Evolutionary conservation across 2,888 invertebrate genomes (phyloP), one percentile per base, ranked within the genome.

Genomic region (Philhelius pedissequus): DNA sequence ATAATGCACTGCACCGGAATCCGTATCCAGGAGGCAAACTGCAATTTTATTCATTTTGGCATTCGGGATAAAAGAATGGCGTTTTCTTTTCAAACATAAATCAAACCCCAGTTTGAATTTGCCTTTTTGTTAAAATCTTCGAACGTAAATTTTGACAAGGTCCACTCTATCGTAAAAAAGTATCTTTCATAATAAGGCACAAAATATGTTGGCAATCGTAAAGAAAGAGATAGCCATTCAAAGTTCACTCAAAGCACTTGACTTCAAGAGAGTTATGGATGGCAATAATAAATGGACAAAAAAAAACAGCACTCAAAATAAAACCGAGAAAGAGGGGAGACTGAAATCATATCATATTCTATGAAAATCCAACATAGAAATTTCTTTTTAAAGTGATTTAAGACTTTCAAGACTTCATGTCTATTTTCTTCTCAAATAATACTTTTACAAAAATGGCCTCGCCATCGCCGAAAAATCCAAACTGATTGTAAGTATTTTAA

Each of bases 11-110:
- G 73, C 73, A 68, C 18, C 15, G 13, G 64, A 52, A 66, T 60
- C 45, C 27, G 32, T 35, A 50, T 60, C 27, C 43, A 18, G 30
- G 43, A 50, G 22, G 48, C 52, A 73, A 73, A 78, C 78, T 78
- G 78, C 60, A 78, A 78, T 73, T 78, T 82, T 78, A 82, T 78
- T 78, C 78, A 40, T 68, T 71, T 82, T 82, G 73, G 82, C 73
- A 71, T 35, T 52, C 45, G 9, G 54, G 13, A 52, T 58, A 52
- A 60, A 35, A 27, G 7, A 18, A 25, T 38, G 62, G 62, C 45
- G 18, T 64, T 45, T 32, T 45, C 27, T 64, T 60, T 64, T 22
- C 22, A 40, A 25, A 40, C 25, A 5, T 20, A 45, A 64, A 43
- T 62, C 60, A 62, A 43, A 3, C 25, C 2, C 5, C 15, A 22